These are phyloP conservation scores for Fistularia commersonii DNA, from an alignment of 2,797 vertebrate genomes.

Conservation along the genomic window DNA sequence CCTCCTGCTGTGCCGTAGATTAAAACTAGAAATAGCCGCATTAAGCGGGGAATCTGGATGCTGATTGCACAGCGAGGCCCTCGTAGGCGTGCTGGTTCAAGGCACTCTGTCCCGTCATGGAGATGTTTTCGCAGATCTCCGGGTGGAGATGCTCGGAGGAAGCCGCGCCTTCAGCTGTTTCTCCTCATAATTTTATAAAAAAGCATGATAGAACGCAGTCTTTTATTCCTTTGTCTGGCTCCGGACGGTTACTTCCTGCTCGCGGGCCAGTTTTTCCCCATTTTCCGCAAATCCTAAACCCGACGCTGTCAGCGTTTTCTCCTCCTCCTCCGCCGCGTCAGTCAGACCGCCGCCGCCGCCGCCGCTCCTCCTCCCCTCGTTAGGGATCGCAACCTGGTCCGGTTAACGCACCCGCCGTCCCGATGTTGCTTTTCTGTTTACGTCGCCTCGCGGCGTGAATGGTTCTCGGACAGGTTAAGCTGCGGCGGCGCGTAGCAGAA, in stretches of 20 bases:
- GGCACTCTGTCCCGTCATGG: too few relatives aligned
- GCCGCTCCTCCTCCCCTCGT: too few relatives aligned
- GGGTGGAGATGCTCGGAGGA: too few relatives aligned
- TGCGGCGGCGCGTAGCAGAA: constrained; percentile 13
- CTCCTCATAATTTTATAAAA: too few relatives aligned
- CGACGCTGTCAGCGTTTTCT: constrained; percentile 48
- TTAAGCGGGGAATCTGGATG: constrained; percentile 10
- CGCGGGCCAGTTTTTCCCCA: constrained; percentile 27
- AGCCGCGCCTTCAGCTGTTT: too few relatives aligned
- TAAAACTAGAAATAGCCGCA: constrained; percentile 30
- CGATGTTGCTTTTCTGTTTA: not conserved
- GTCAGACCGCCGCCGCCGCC: too few relatives aligned
- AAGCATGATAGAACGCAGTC: constrained; percentile 17
- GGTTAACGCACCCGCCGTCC: too few relatives aligned
- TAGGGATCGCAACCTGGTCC: too few relatives aligned
- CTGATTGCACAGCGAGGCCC: constrained; percentile 1
- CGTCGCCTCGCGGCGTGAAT: not conserved
- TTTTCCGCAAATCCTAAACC: constrained; percentile 49
- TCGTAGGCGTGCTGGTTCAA: not conserved
- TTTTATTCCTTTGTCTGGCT: constrained; percentile 62
- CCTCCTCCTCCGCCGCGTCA: constrained; percentile 11
- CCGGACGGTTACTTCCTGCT: constrained; percentile 32
- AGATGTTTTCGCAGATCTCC: not conserved
- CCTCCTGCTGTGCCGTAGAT: constrained; percentile 42
- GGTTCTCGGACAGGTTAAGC: constrained; percentile 12